Conservation (phyloP, 1,140 invertebrate genomes). For the Drosophila pallidifrons region DNA sequence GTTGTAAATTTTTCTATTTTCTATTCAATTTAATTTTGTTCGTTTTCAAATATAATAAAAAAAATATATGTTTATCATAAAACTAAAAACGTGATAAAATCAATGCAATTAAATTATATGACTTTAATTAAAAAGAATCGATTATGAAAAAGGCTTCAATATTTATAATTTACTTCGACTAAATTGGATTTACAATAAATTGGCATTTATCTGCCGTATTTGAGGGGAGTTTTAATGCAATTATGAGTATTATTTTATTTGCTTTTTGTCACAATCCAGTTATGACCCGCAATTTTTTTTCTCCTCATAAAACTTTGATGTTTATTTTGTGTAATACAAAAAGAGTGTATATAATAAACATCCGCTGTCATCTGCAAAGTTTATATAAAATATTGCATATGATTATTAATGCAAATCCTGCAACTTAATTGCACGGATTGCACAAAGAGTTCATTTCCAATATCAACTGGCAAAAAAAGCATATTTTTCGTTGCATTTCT, state of each 20-base stretch:
- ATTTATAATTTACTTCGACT: constrained; percentile 58
- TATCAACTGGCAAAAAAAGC: constrained; percentile 39
- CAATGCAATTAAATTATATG: constrained; percentile 21
- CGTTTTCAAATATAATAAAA: neutral
- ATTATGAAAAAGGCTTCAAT: constrained; percentile 31
- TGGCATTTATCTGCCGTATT: constrained; percentile 12
- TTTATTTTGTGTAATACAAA: constrained; percentile 10
- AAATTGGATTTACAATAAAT: constrained; percentile 59
- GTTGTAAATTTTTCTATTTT: neutral
- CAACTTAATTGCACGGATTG: constrained; percentile 63
- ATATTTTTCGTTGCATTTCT: neutral
- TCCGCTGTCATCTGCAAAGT: constrained; percentile 16
- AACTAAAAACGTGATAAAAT: neutral
- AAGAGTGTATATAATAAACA: constrained; percentile 20
- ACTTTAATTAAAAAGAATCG: constrained; percentile 50
- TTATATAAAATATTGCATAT: constrained; percentile 17
- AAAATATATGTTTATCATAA: neutral
- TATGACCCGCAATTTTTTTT: constrained; percentile 41
- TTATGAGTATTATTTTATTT: constrained; percentile 41
- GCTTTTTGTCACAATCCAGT: constrained; percentile 2
- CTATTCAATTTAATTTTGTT: neutral
- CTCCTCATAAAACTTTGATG: constrained; percentile 14
- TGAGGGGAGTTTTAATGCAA: constrained; percentile 34
- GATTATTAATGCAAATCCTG: constrained; percentile 33
- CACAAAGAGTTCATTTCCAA: constrained; percentile 59